phyloP scores from a whole-genome alignment of 2,113 vertebrate species.

The Cercopithecus mona region DNA sequence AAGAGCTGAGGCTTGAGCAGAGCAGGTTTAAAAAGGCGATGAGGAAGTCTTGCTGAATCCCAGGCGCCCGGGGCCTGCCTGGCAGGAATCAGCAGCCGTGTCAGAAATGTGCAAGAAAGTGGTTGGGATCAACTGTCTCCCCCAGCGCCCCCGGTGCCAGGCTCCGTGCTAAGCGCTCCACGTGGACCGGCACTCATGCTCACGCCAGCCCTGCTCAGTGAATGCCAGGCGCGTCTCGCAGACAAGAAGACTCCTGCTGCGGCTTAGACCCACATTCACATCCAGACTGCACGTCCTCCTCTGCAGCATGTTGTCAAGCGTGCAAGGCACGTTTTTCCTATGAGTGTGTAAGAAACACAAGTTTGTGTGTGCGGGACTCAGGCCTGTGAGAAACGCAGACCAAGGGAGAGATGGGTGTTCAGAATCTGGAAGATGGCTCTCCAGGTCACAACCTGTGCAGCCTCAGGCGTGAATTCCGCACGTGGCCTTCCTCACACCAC shows the following conservation, averaged over 20 bases:
- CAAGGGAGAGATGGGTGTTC: neutral
- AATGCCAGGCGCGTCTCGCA: neutral
- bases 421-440: neutral
- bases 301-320: neutral
- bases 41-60: neutral
- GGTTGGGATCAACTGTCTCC: neutral
- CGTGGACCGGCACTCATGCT: neutral
- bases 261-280: neutral
- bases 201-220: rapidly evolving
- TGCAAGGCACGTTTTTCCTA: neutral
- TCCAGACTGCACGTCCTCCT: neutral
- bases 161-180: neutral
- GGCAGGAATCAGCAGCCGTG: no score
- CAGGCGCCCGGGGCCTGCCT: neutral
- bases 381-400: neutral
- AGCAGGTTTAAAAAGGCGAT: neutral
- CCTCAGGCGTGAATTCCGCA: rapidly evolving
- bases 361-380: no score
- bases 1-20: neutral
- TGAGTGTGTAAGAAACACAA: neutral
- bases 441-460: neutral
- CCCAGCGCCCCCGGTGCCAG: neutral
- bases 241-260: neutral
- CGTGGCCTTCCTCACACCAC: neutral
- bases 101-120: neutral